Conservation (phyloP, 2,888 invertebrate genomes). For the Eupithecia subumbrata region DNA sequence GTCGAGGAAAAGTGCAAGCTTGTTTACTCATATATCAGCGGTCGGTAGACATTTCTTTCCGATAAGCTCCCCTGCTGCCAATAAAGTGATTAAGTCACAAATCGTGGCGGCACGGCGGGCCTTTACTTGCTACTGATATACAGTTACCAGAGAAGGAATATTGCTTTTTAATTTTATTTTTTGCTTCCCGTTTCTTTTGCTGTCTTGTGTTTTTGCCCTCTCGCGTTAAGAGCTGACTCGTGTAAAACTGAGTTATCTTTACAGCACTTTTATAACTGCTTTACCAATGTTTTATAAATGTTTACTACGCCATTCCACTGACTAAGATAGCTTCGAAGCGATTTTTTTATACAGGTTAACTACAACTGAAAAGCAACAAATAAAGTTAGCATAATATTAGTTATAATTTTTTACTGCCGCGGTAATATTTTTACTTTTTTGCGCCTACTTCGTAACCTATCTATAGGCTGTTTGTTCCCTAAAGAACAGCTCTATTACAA, state of each 20-base stretch:
- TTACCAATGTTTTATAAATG: background rate
- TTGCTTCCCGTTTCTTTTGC: constrained; percentile 19
- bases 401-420: constrained; percentile 12
- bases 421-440: background rate
- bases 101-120: constrained; percentile 70
- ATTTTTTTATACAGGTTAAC: background rate
- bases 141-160: constrained; percentile 44
- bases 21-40: constrained; percentile 81
- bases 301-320: background rate
- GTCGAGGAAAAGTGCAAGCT: constrained; percentile 81
- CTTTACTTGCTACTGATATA: constrained; percentile 59
- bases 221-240: background rate
- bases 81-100: constrained; percentile 85
- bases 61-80: constrained; percentile 83
- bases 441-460: constrained; percentile 30
- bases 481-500: constrained; percentile 76
- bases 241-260: background rate
- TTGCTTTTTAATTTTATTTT: constrained; percentile 38
- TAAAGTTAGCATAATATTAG: background rate
- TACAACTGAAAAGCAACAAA: background rate
- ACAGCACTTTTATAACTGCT: background rate
- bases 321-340: background rate
- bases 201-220: constrained; percentile 10
- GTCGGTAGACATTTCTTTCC: constrained; percentile 76
- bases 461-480: constrained; percentile 54